Evolutionary conservation across 2,888 invertebrate species (phyloP), one percentile per base, ranked within the genome.

Genomic region (Operophtera brumata): DNA sequence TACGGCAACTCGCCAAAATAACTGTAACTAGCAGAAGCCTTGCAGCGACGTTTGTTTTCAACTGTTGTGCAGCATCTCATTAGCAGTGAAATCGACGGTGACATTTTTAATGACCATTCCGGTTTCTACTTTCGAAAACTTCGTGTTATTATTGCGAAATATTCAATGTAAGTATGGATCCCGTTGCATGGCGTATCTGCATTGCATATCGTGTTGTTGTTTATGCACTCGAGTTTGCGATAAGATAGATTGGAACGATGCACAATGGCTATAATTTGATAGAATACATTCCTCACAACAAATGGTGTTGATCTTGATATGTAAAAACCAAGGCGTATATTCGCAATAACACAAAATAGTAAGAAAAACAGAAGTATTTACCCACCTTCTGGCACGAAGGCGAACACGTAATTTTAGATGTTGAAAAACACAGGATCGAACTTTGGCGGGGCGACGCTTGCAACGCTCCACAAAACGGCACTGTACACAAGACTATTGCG

Each of bases 361-460:
- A 70, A 70, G 65, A 71, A 67, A 73, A 73, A 69, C 69, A 78
- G 77, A 74, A 71, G 67, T 62, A 62, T 64, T 64, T 53, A 62
- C 67, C 70, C 80, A 85, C 86, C 86, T 86, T 84, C 80, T 83
- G 80, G 81, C 84, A 80, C 78, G 70, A 71, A 70, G 64, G 78
- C 73, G 73, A 75, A 75, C 73, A 76, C 69, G 77, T 81, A 82
- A 85, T 86, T 82, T 82, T 84, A 81, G 80, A 81, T 70, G 59
- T 71, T 70, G 67, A 68, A 78, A 77, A 79, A 76, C 75, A 76
- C 72, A 77, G 67, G 65, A 70, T 69, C 69, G 65, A 70, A 66
- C 70, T 69, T 62, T 64, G 68, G 65, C 66, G 62, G 66, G 55
- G 64, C 47, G 35, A 56, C 39, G 55, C 49, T 41, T 49, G 8